Evolutionary conservation across 2,888 invertebrate species (phyloP), one percentile per base, ranked within the genome.

Genomic region (Unio pictorum): DNA sequence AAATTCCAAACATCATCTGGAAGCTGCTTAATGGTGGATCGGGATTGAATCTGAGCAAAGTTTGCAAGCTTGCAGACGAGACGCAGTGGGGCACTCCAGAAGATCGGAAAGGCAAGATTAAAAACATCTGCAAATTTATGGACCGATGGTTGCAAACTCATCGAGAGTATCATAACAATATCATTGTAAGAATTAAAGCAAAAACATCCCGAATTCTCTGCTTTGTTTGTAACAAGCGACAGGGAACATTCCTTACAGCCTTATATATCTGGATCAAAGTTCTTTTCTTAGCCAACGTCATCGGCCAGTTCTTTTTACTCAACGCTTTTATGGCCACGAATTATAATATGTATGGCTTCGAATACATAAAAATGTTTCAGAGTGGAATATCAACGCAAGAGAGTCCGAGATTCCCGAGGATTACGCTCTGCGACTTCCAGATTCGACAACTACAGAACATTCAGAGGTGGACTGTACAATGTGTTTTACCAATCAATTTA

Each of bases 321-420:
- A 87, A 87, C 59, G 84, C 84, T 6, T 87, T 87, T 73, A 80
- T 87, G 75, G 82, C 84, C n/a, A 84, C 80, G 8, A 84, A 86
- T 60, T 87, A 84, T 76, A 82, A 82, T 66, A 64, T 85, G 61
- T 87, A 85, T 64, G 87, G 87, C 1, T 84, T 87, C 58, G 85
- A 87, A 67, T 78, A 75, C 54, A 75, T 82, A 30, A 68, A 75
- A 59, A 78, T 75, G 71, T 63, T 82, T 61, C 65, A 68, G 3
- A 68, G 28, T 34, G 77, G 77, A 8, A 76, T 75, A 59, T 71
- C 73, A n/a, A 75, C 80, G 78, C 62, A 74, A 68, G 80, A 82
- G 65, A 76, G 75, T 17, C 76, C 79, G 18, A 73, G 82, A 45
- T 85, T 85, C 66, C 83, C 84, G 1, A 73, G 86, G 5, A 83